A percentile compares a stretch with the other conserved stretches of the same genome.
Evolutionary conservation across 2,888 invertebrate genomes (phyloP).

Genomic region (Frankliniella intonsa): DNA sequence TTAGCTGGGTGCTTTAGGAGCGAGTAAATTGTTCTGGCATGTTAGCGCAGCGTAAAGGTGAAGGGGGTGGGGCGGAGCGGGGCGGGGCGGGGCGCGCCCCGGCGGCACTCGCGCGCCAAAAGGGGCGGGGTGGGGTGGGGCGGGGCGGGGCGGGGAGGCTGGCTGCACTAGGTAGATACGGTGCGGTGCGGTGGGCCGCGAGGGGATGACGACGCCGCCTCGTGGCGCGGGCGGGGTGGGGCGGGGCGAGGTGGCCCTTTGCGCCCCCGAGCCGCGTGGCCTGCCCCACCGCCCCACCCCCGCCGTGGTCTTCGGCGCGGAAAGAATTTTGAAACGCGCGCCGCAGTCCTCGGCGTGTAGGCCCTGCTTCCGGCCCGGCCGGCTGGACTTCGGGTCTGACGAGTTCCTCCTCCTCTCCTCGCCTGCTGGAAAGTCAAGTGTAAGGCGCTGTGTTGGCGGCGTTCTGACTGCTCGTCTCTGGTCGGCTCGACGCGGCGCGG

Average conservation of each 20-base stretch:
- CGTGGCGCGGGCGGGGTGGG: not conserved
- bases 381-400: too few relatives aligned
- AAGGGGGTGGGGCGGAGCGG: not conserved
- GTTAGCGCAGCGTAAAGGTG: constrained; percentile 24
- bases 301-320: too few relatives aligned
- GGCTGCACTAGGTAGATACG: not conserved
- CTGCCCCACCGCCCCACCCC: too few relatives aligned
- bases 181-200: not conserved
- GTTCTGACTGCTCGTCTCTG: too few relatives aligned
- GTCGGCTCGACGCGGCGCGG: too few relatives aligned
- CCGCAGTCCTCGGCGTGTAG: too few relatives aligned
- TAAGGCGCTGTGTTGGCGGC: too few relatives aligned
- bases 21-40: constrained; percentile 24
- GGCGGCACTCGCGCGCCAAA: not conserved
- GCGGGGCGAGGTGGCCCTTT: not conserved
- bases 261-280: not conserved
- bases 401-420: too few relatives aligned
- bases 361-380: too few relatives aligned
- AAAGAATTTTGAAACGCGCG: too few relatives aligned
- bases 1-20: constrained; percentile 22
- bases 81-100: not conserved
- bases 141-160: not conserved
- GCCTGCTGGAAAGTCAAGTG: too few relatives aligned
- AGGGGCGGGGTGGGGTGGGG: not conserved
- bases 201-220: not conserved